These are phyloP conservation scores for Natrix natrix DNA, from an alignment of 2,797 vertebrate genomes.

Conservation along the genomic window DNA sequence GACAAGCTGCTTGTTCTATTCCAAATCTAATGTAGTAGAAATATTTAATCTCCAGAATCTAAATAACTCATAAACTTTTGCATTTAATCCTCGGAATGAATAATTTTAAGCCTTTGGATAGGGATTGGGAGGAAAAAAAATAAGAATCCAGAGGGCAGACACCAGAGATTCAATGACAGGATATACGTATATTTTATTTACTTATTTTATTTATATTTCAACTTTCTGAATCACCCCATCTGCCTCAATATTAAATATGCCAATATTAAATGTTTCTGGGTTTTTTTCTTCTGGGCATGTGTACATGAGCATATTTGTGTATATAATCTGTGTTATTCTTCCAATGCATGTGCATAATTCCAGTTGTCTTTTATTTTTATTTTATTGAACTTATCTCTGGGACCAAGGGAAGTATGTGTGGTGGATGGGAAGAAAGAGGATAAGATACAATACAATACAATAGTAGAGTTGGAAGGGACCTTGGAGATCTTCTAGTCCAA, in stretches of 20 bases:
- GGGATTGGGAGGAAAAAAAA: neutral
- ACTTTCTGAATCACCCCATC: neutral
- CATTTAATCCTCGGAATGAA: neutral
- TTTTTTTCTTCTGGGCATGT: neutral
- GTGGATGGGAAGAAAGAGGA: too few species aligned
- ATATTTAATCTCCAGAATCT: slow-evolving; percentile 22
- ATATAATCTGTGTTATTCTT: neutral
- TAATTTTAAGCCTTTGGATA: neutral
- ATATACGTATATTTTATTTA: neutral
- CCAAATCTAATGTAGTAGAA: neutral
- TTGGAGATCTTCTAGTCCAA: too few species aligned
- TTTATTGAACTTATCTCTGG: neutral
- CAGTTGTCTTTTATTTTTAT: neutral
- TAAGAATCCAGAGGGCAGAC: neutral
- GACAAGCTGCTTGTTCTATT: neutral
- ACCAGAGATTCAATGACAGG: neutral
- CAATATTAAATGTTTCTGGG: neutral
- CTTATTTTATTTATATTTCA: neutral
- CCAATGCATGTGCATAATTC: neutral
- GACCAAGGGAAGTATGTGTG: neutral
- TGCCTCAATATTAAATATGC: neutral
- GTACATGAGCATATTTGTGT: neutral
- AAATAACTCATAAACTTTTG: slow-evolving; percentile 15
- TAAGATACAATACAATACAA: neutral
- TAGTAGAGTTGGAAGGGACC: too few species aligned